Base-by-base conservation (phyloP, 2,113 vertebrate species). In the Cinclus cinclus region DNA sequence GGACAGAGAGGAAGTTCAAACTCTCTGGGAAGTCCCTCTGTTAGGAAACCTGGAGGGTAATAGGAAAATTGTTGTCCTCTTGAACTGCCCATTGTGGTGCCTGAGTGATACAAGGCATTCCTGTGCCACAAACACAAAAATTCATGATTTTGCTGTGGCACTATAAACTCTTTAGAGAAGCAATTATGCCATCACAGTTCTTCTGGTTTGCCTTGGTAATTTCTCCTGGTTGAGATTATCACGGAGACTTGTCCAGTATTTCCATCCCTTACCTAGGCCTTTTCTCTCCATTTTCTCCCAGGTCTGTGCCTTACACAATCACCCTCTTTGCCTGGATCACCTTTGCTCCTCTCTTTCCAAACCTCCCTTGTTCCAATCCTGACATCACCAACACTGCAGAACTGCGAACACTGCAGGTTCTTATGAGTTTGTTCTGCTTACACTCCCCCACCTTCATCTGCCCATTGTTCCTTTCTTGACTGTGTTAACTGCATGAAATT, bases 241-340 rank as follows among this genome's bases (percentile, higher is more conserved):
- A 0, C 33, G 15, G 23, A 25, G 4, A 0, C 10, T 33, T 44
- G 14, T 28, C 67, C 53, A 73, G 0, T 11, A 30, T 33, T 47
- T 50, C 18, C 58, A 18, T 19, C 60, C 21, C 33, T 27, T 13
- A 27, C 17, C 39, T 16, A n/a, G 31, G 55, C 30, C 18, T 30
- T 56, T 84, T 15, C 33, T 68, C 49, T 60, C 49, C 16, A 2
- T n/a, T 64, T 47, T 37, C n/a, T 42, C 44, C 62, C 8, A 2
- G 24, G 11, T 7, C n/a, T 37, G 42, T 21, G 15, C 69, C 30
- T 58, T 7, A 25, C 6, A 37, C 6, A 21, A 5, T 49, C 60
- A 31, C 37, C 12, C 16, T 44, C 37, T 55, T 19, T 62, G 49
- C 16, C 46, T 53, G 46, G 14, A 24, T 49, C 20, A 12, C 31